phyloP scores from a whole-genome alignment of 2,888 invertebrate species.

The Agonopterix heracliana region DNA sequence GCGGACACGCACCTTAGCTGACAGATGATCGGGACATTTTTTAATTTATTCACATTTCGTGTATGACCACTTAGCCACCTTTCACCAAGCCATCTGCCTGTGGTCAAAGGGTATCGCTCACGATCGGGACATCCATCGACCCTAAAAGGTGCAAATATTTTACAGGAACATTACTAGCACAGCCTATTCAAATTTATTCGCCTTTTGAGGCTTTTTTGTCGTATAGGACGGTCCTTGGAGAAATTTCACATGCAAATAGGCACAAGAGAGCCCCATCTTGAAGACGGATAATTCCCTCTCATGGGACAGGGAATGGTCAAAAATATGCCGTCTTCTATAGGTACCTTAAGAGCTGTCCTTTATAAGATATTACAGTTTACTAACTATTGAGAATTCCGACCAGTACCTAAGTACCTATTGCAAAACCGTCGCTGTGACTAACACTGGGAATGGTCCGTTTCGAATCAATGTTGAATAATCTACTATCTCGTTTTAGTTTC shows the following conservation, averaged over 20 bases:
- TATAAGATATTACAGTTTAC: no score
- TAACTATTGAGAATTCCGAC: not conserved
- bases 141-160: no score
- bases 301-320: no score
- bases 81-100: slow-evolving; percentile 5
- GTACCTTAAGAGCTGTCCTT: no score
- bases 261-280: slow-evolving; percentile 3
- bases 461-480: slow-evolving; percentile 21
- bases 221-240: slow-evolving; percentile 18
- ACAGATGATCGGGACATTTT: slow-evolving; percentile 30
- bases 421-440: slow-evolving; percentile 24
- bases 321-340: no score
- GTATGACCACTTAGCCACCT: slow-evolving; percentile 1
- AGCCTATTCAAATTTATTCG: no score
- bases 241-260: slow-evolving; percentile 22
- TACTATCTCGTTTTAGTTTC: slow-evolving; percentile 9
- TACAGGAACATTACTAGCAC: no score
- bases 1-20: slow-evolving; percentile 29
- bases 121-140: not conserved
- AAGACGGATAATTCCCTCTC: not conserved
- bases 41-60: not conserved
- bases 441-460: slow-evolving; percentile 15
- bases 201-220: not conserved
- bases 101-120: not conserved
- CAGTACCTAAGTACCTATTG: slow-evolving; percentile 14